These are phyloP conservation scores for Embidobia sp. DNA, from an alignment of 2,888 invertebrate genomes.

Conservation along the genomic window DNA sequence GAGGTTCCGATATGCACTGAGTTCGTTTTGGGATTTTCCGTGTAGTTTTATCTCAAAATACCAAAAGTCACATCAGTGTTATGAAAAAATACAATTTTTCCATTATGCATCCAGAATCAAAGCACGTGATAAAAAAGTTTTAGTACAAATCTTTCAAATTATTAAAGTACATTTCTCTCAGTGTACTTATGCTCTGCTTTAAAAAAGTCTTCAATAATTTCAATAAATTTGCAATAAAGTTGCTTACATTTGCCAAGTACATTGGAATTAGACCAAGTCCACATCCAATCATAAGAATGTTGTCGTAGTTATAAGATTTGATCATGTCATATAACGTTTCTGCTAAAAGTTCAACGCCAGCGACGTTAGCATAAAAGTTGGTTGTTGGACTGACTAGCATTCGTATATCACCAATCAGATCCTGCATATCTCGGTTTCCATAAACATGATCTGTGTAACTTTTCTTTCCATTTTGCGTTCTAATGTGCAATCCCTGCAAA, in stretches of 20 bases:
- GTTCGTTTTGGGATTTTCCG: no score
- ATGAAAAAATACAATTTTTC: no score
- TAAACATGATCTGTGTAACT: conserved; percentile 6
- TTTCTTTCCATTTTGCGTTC: conserved; percentile 11
- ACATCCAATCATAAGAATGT: conserved; percentile 38
- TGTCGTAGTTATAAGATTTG: conserved; percentile 16
- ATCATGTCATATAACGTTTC: conserved; percentile 29
- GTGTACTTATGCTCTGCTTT: no score
- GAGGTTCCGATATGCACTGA: no score
- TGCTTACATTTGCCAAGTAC: conserved; percentile 40
- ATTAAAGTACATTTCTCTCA: no score
- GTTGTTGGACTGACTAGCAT: conserved; percentile 15
- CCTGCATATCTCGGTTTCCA: conserved; percentile 22
- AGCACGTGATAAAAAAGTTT: no score
- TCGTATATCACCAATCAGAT: conserved; percentile 25
- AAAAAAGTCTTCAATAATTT: no score
- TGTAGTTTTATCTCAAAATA: no score
- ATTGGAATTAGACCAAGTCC: conserved; percentile 46
- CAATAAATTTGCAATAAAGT: no score
- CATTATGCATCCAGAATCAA: no score
- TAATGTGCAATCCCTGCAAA: conserved; percentile 17
- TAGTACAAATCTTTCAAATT: no score
- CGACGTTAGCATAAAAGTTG: conserved; percentile 47
- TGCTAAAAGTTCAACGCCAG: conserved; percentile 35
- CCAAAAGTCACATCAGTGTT: no score